Evolutionary conservation across 2,797 vertebrate species (phyloP).

Genomic region (Denticeps clupeoides): DNA sequence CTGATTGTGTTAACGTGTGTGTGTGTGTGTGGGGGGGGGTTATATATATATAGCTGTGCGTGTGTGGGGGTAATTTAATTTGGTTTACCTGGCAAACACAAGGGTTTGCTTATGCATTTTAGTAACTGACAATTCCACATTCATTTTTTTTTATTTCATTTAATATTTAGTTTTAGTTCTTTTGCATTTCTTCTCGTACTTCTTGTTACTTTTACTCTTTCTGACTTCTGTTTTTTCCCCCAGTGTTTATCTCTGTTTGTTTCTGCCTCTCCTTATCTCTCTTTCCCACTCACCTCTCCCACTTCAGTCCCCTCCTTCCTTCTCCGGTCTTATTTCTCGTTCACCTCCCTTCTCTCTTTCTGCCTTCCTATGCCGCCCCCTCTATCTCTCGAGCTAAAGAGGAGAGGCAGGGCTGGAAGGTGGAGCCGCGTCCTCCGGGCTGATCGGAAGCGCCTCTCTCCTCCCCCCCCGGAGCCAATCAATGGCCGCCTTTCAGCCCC

Average conservation of each 20-base stretch:
- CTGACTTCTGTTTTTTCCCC: not conserved
- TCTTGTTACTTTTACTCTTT: not conserved
- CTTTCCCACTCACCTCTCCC: not conserved
- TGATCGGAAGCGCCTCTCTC: constrained; percentile 45
- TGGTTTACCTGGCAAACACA: too few species aligned
- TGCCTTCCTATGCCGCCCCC: constrained; percentile 21
- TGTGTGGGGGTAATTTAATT: constrained; percentile 31
- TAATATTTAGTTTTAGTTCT: not conserved
- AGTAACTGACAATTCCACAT: not conserved
- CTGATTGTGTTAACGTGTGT: constrained; percentile 18
- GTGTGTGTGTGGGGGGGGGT: constrained; percentile 27
- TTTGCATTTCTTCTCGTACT: not conserved
- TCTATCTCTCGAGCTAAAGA: constrained; percentile 17
- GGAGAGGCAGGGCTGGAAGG: constrained; percentile 25
- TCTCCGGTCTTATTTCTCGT: constrained; percentile 6
- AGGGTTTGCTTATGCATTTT: constrained; percentile 11
- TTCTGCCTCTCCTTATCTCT: not conserved
- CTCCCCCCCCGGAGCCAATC: constrained; percentile 74
- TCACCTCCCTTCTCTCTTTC: constrained; percentile 1
- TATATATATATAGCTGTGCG: constrained; percentile 36
- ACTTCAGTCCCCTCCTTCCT: not conserved
- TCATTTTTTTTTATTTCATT: not conserved
- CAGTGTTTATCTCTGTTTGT: not conserved
- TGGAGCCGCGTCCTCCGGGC: constrained; percentile 51
- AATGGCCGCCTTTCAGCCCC: constrained; percentile 80